Evolutionary conservation across 2,113 vertebrate genomes (phyloP).

Genomic region (Anser brachyrhynchus): DNA sequence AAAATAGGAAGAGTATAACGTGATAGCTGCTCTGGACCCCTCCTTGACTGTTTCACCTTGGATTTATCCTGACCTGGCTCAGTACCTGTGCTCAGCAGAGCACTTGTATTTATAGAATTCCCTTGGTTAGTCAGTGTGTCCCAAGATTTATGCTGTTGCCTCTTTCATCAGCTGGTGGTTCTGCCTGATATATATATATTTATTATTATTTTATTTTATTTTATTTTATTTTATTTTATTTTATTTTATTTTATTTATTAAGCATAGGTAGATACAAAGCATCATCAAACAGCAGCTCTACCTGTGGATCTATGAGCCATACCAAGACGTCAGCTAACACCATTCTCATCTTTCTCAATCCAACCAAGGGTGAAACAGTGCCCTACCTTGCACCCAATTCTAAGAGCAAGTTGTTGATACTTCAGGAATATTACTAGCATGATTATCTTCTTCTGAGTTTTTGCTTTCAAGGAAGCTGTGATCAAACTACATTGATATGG

Average conservation of each 20-base stretch:
- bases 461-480: not conserved
- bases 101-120: not conserved
- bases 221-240: not conserved
- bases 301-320: not conserved
- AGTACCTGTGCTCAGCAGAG: not conserved
- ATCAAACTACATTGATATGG: not conserved
- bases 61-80: not conserved
- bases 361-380: not conserved
- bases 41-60: not conserved
- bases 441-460: not conserved
- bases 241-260: not conserved
- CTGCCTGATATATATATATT: not conserved
- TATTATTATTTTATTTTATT: no score
- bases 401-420: not conserved
- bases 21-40: accelerated
- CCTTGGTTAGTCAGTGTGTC: not conserved
- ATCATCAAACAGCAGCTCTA: not conserved
- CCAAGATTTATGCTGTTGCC: not conserved
- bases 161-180: not conserved
- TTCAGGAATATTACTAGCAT: not conserved
- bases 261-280: not conserved
- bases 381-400: not conserved
- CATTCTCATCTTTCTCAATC: not conserved
- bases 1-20: not conserved
- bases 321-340: not conserved